Evolutionary conservation across 2,797 vertebrate genomes (phyloP), one percentile per base, ranked within the genome.

Genomic region (Allobates femoralis): DNA sequence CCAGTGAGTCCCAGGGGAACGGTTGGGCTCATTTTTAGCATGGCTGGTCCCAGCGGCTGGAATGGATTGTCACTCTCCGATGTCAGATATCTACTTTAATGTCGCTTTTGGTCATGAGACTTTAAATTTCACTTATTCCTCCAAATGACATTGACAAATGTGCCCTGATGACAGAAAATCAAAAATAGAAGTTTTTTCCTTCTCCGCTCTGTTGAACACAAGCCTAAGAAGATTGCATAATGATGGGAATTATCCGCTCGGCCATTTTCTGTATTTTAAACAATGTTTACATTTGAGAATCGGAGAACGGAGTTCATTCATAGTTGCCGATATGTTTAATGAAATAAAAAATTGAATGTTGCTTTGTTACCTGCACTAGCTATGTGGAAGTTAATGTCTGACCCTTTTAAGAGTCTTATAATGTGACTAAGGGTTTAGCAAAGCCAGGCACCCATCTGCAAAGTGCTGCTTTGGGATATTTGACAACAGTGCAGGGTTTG

Each of bases 1-100:
- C 60, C 26, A 58, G 32, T 56, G 34, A 50, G 51, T 71, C 85
- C 51, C 73, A 41, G 16, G 11, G 79, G 79, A 80, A 66, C 34
- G 3, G 34, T 56, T 82, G 60, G 79, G 12, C 85, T 82, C 28
- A 86, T 69, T 83, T 76, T 50, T 77, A 86, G 58, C 79, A 82
- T 78, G 73, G 53, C 50, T 81, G 73, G 78, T 34, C 58, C 55
- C 56, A 14, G 53, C 37, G 21, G 69, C 50, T 85, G 28, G 37
- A 86, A 81, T 82, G 58, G 85, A 67, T 64, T 86, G 85, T 82
- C 85, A 83, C n/a, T 86, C 53, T 58, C 12, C n/a, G 16, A 83
- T 56, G 85, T 82, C 60, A 58, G 41, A 69, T 86, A 74, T 83
- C 30, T 83, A 60, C 66, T 86, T 76, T 62, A 64, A 75, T 81